These are phyloP conservation scores for Vollenhovia emeryi DNA, from an alignment of 1,140 invertebrate genomes.

Conservation along the genomic window DNA sequence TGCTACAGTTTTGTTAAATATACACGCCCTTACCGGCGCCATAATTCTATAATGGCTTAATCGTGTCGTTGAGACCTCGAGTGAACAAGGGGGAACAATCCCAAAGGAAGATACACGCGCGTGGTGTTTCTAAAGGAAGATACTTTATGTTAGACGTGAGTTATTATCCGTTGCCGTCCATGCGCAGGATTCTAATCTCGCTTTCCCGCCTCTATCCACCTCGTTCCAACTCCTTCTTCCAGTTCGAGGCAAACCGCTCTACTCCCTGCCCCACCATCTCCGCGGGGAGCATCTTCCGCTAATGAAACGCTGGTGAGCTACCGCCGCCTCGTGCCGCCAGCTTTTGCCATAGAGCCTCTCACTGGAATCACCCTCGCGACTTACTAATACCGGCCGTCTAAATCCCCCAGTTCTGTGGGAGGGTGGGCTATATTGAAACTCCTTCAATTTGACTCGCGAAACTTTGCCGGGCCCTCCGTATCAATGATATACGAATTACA, in stretches of 20 bases:
- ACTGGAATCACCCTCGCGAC: conserved; percentile 78
- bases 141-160: conserved; percentile 65
- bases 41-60: conserved; percentile 48
- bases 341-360: conserved; percentile 70
- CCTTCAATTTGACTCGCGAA: conserved; percentile 64
- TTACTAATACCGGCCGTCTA: conserved; percentile 69
- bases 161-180: conserved; percentile 76
- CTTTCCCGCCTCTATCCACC: conserved; percentile 75
- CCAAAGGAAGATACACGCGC: conserved; percentile 52
- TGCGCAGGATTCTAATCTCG: conserved; percentile 84
- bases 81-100: conserved; percentile 55
- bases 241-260: conserved; percentile 65
- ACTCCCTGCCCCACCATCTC: conserved; percentile 69
- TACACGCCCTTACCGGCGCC: not conserved
- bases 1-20: conserved; percentile 1
- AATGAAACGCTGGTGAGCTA: conserved; percentile 86
- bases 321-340: conserved; percentile 82
- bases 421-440: conserved; percentile 69
- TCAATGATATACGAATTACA: conserved; percentile 53
- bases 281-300: conserved; percentile 84
- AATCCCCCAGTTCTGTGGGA: conserved; percentile 55
- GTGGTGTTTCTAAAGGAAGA: conserved; percentile 35
- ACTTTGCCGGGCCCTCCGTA: conserved; percentile 36
- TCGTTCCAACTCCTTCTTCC: conserved; percentile 70
- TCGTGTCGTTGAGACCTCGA: conserved; percentile 35